Conservation (phyloP, 2,113 vertebrate genomes). For the Protobothrops flavoviridis region DNA sequence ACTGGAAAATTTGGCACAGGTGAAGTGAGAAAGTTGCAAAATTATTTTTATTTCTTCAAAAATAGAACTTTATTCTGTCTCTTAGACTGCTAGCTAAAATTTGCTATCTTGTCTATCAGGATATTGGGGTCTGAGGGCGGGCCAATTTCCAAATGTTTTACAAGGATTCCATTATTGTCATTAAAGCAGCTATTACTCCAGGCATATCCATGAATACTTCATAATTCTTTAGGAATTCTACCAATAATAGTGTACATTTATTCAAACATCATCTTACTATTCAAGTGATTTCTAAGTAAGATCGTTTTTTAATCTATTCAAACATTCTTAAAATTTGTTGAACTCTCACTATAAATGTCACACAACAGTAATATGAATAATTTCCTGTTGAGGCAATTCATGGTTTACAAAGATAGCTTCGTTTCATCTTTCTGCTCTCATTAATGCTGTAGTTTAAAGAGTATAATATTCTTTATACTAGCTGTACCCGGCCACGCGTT, state of each 20-base stretch:
- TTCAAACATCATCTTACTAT: background rate
- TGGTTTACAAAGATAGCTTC: background rate
- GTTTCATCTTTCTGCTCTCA: background rate
- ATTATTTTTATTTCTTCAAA: background rate
- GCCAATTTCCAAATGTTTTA: background rate
- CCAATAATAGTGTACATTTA: background rate
- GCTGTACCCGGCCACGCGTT: too few species aligned
- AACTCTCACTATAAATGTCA: background rate
- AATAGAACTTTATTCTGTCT: too few species aligned
- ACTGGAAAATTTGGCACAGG: background rate
- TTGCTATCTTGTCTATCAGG: background rate
- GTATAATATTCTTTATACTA: background rate
- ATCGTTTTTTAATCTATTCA: background rate
- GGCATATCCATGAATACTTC: background rate
- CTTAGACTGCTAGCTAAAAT: background rate
- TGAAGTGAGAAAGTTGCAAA: background rate
- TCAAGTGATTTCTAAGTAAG: background rate
- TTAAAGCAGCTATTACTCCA: background rate
- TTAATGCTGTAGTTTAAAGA: background rate
- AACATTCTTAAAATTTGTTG: background rate
- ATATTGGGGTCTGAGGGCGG: background rate
- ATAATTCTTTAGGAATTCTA: background rate
- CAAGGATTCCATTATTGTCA: background rate
- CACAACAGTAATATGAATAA: background rate
- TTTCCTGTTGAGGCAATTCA: background rate